These are phyloP conservation scores for Eleutherodactylus coqui DNA, from an alignment of 2,797 vertebrate genomes.

Conservation along the genomic window DNA sequence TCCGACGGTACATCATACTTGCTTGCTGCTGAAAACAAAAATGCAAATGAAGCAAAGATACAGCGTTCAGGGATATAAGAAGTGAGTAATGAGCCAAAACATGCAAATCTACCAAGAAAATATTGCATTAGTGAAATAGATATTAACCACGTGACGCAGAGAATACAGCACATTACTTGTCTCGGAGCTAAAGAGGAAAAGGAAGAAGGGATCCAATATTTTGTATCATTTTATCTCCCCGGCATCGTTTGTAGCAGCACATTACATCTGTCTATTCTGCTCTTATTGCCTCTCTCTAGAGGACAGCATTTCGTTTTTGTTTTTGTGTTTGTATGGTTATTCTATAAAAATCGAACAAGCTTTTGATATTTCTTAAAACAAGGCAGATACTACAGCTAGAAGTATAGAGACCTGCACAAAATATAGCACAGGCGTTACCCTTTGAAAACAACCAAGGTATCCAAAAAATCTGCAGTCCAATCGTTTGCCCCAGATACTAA, in stretches of 20 bases:
- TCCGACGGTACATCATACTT: neutral
- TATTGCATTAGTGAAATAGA: slow-evolving; percentile 43
- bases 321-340: too few species aligned
- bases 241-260: neutral
- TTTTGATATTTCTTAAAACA: neutral
- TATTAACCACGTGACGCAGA: slow-evolving; percentile 2
- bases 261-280: neutral
- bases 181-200: neutral
- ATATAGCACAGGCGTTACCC: neutral
- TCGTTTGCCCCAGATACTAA: neutral
- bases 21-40: slow-evolving; percentile 23
- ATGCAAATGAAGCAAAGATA: slow-evolving; percentile 41
- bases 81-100: slow-evolving; percentile 55
- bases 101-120: slow-evolving; percentile 55
- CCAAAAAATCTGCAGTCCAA: neutral
- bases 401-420: neutral
- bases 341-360: slow-evolving; percentile 1
- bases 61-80: slow-evolving; percentile 24
- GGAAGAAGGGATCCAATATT: neutral
- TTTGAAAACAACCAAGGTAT: neutral
- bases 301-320: neutral
- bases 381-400: neutral
- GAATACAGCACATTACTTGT: neutral
- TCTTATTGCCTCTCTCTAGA: neutral
- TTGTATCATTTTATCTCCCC: neutral